These are phyloP conservation scores for Trachelus tabidus DNA, from an alignment of 2,888 invertebrate genomes.

Conservation along the genomic window DNA sequence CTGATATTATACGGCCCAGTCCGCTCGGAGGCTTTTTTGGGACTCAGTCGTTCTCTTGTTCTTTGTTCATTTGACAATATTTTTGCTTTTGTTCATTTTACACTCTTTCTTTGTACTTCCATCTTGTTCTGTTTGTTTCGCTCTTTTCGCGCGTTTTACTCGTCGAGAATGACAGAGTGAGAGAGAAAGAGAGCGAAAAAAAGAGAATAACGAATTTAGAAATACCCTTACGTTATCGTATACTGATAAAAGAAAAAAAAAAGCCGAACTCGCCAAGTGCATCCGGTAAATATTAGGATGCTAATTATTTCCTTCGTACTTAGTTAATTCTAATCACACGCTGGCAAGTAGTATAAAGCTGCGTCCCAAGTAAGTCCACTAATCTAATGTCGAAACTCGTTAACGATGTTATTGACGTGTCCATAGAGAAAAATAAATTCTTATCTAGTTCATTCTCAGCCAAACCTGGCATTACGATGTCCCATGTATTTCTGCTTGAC, in stretches of 20 bases:
- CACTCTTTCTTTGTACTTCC: too few species aligned
- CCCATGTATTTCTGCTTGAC: conserved; percentile 79
- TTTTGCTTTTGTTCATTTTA: neutral
- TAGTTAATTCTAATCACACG: neutral
- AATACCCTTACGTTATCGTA: neutral
- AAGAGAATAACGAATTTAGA: neutral
- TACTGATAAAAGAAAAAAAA: neutral
- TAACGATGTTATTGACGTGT: neutral
- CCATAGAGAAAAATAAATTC: neutral
- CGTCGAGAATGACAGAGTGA: neutral
- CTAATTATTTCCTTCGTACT: neutral
- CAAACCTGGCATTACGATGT: conserved; percentile 81
- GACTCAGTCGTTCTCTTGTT: conserved; percentile 22
- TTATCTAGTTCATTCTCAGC: neutral
- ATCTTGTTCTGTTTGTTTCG: neutral
- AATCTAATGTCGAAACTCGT: neutral
- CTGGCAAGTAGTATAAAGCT: neutral
- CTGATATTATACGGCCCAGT: conserved; percentile 58
- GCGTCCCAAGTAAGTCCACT: neutral
- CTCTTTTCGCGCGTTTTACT: neutral
- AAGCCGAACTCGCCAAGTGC: conserved; percentile 28
- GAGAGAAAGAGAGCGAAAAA: neutral
- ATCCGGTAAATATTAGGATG: conserved; percentile 19
- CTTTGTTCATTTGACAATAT: neutral
- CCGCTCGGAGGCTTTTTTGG: conserved; percentile 62